Base-by-base conservation (phyloP, 2,797 vertebrate genomes). In the Parotocinclus haroldoi region DNA sequence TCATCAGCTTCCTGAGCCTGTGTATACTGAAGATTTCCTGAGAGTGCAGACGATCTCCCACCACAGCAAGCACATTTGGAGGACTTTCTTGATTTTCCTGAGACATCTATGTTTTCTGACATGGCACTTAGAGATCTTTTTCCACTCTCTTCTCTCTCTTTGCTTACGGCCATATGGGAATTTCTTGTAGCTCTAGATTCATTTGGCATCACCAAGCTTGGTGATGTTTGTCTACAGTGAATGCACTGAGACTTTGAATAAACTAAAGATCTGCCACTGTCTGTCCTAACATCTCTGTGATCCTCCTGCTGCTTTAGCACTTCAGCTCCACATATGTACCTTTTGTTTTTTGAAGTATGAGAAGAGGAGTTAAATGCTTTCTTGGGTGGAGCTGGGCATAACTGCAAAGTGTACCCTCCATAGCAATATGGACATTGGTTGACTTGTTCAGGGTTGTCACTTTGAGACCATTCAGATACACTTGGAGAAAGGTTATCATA, bases 391-490 rank as follows among this genome's bases (percentile, higher is more conserved):
- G 72, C 66, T 27, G 82, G 72, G 4, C 62, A 72, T 44, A 59
- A 52, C 19, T 72, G 71, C 42, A 58, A 76, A 75, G 9, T 39
- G 55, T 51, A 67, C 61, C 18, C 65, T 56, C 10, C 74, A 59
- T 57, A 68, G 75, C 17, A 87, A 84, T 4, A 75, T 78, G 79
- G 85, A 40, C 53, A 72, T 40, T 72, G 5, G 0, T 71, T 79
- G 40, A 80, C 80, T n/a, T 38, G 72, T 74, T 78, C 81, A 18
- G 38, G 45, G 37, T 85, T 80, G 10, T 81, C 82, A 42, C 79
- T 83, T 4, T 80, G 78, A 51, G 85, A 87, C 72, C 85, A 89
- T 19, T 73, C 71, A 9, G 91, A 91, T n/a, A 82, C 83, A 27
- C 27, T 27, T 66, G 69, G 87, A 70, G 81, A 85, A 48, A 89